These are phyloP conservation scores for Halcyon chelicuti DNA, from an alignment of 2,797 vertebrate genomes.

Conservation along the genomic window DNA sequence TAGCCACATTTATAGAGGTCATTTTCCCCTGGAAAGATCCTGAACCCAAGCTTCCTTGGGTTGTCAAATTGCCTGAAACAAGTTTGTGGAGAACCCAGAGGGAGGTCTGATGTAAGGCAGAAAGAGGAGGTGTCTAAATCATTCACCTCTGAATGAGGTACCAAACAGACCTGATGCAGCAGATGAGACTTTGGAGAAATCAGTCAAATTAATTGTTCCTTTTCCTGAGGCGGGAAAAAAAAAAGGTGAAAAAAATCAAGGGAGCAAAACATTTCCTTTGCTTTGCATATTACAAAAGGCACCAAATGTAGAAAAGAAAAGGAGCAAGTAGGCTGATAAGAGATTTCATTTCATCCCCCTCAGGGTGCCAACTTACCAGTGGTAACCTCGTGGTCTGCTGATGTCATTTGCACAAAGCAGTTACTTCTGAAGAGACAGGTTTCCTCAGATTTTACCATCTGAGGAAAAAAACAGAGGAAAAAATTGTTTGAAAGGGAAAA, in stretches of 20 bases:
- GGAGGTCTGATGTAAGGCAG: background rate
- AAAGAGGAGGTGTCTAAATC: background rate
- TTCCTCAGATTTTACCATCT: conserved; percentile 69
- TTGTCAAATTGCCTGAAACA: conserved; percentile 1
- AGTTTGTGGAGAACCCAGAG: background rate
- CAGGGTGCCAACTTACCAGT: conserved; percentile 56
- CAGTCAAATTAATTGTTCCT: background rate
- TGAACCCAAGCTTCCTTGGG: background rate
- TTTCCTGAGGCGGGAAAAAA: background rate
- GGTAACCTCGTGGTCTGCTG: conserved; percentile 57
- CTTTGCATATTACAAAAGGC: conserved; percentile 59
- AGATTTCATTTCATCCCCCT: conserved; percentile 69
- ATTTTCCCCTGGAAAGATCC: background rate
- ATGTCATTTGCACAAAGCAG: conserved; percentile 62
- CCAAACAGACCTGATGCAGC: conserved; percentile 42
- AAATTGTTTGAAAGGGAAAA: conserved; percentile 66
- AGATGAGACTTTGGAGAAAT: background rate
- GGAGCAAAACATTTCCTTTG: conserved; percentile 46
- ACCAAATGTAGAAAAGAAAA: conserved; percentile 49
- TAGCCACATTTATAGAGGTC: background rate
- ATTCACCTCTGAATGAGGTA: background rate
- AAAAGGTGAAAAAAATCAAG: conserved; percentile 16
- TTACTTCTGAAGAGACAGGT: conserved; percentile 72
- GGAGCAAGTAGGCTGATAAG: conserved; percentile 37
- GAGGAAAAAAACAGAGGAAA: conserved; percentile 49